phyloP scores from a whole-genome alignment of 2,797 vertebrate genomes.

The Lutjanus campechanus region DNA sequence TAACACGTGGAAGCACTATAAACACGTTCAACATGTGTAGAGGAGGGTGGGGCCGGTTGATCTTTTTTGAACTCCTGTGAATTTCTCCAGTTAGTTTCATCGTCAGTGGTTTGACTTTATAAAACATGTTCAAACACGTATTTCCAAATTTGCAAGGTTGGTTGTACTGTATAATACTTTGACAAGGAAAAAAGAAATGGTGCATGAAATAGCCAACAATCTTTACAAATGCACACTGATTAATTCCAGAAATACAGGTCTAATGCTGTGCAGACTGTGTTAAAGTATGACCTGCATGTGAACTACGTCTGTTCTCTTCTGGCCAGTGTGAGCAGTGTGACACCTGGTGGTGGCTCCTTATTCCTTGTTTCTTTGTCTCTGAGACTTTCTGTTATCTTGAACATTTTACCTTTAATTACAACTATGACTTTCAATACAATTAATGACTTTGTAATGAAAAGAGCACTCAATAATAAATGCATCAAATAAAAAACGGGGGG shows the following conservation, averaged over 20 bases:
- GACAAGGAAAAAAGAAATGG: background rate
- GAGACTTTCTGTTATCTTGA: background rate
- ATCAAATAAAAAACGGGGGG: too few relatives aligned
- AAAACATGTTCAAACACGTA: background rate
- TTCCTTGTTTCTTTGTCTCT: background rate
- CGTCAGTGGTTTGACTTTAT: background rate
- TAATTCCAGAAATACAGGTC: too few relatives aligned
- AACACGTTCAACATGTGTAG: background rate
- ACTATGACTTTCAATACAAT: background rate
- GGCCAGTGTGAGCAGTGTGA: slow-evolving; percentile 21
- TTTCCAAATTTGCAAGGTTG: background rate
- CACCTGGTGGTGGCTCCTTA: slow-evolving; percentile 49
- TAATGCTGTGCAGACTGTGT: background rate
- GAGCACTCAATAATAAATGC: too few relatives aligned
- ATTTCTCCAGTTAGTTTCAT: background rate
- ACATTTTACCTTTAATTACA: background rate
- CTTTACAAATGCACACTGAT: background rate
- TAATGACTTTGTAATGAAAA: too few relatives aligned
- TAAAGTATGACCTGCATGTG: background rate
- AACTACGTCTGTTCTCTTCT: background rate
- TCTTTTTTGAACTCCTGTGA: background rate
- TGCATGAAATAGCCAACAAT: background rate
- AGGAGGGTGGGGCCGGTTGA: background rate
- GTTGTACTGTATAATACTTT: background rate
- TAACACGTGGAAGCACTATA: background rate